phyloP scores from a whole-genome alignment of 2,797 vertebrate genomes.

The Malurus splendens region DNA sequence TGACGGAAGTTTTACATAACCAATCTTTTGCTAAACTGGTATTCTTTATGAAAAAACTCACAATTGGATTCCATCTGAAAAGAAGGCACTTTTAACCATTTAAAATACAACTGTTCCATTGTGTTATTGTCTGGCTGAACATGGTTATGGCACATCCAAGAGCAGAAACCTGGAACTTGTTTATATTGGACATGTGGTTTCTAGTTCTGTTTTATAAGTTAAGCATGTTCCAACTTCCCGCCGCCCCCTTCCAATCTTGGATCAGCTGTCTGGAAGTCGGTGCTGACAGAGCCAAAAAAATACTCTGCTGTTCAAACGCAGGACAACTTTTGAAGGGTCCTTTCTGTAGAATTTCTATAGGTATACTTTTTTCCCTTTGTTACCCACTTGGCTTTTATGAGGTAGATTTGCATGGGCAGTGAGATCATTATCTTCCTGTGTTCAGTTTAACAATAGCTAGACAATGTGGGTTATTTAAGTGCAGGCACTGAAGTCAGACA shows the following conservation, averaged over 20 bases:
- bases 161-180: conserved; percentile 38
- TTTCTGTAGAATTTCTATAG: conserved; percentile 17
- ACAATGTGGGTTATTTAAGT: conserved; percentile 82
- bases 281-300: conserved; percentile 18
- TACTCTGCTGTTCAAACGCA: conserved; percentile 16
- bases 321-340: conserved; percentile 2
- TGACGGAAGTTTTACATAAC: background rate
- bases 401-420: conserved; percentile 50
- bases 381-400: conserved; percentile 47
- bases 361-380: conserved; percentile 17
- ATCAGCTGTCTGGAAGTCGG: conserved; percentile 51
- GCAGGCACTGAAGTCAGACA: conserved; percentile 72
- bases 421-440: conserved; percentile 64
- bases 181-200: conserved; percentile 42
- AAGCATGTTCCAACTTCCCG: conserved; percentile 28
- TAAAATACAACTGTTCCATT: background rate
- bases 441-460: conserved; percentile 69
- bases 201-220: conserved; percentile 57
- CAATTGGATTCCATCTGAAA: background rate
- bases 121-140: conserved; percentile 38
- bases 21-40: background rate
- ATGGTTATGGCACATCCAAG: background rate
- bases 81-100: background rate
- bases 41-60: background rate
- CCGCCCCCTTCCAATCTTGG: conserved; percentile 8